These are phyloP conservation scores for Sternarchorhynchus goeldii DNA, from an alignment of 2,797 vertebrate species.

Conservation along the genomic window DNA sequence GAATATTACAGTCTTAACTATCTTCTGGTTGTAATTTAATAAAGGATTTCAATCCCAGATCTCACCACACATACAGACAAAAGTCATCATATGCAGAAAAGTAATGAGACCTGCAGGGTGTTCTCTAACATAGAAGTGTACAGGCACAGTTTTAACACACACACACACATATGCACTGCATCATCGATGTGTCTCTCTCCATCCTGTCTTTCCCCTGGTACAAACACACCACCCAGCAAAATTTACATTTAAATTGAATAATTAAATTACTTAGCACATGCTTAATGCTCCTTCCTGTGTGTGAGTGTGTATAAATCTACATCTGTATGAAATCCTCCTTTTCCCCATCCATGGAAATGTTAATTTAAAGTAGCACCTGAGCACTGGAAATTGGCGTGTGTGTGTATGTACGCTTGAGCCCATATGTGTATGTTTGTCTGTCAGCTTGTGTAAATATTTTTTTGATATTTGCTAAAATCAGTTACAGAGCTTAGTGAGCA, in stretches of 20 bases:
- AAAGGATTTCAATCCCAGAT: not conserved
- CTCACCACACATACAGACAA: not conserved
- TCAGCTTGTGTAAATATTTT: not conserved
- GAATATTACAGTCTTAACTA: not conserved
- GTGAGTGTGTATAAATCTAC: not conserved
- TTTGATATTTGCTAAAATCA: slow-evolving; percentile 19
- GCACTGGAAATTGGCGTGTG: not conserved
- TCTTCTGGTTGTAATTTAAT: not conserved
- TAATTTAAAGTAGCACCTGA: not conserved
- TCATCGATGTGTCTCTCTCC: not conserved
- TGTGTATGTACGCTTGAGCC: not conserved
- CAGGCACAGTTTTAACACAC: not conserved
- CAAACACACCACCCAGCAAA: slow-evolving; percentile 2
- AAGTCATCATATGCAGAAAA: not conserved
- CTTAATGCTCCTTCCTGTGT: slow-evolving; percentile 7
- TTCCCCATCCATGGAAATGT: slow-evolving; percentile 3
- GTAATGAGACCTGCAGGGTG: not conserved
- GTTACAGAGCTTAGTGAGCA: slow-evolving; percentile 5
- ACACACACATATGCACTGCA: not conserved
- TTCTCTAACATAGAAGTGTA: not conserved
- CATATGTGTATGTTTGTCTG: not conserved
- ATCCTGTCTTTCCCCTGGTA: not conserved
- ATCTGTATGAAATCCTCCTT: not conserved
- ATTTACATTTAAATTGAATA: slow-evolving; percentile 28
- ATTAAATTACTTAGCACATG: slow-evolving; percentile 9